These are phyloP conservation scores for Callosobruchus maculatus DNA, from an alignment of 2,888 invertebrate genomes.

Conservation along the genomic window DNA sequence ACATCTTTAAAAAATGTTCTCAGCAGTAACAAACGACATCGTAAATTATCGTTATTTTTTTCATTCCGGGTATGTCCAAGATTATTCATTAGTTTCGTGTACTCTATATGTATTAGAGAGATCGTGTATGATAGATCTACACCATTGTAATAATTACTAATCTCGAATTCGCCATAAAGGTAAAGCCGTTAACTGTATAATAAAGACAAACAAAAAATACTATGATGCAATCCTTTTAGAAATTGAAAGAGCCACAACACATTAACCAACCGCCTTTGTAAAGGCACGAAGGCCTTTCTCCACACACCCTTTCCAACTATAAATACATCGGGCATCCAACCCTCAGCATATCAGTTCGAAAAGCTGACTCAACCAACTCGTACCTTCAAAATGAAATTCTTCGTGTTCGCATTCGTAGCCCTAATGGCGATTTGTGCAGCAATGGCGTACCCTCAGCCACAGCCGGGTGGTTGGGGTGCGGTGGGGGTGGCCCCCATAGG, in stretches of 20 bases:
- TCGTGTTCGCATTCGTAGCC: conserved; percentile 22
- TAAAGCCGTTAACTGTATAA: not conserved
- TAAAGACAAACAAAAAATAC: not conserved
- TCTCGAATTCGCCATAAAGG: not conserved
- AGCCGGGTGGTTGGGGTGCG: conserved; percentile 13
- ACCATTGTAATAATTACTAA: too few species aligned
- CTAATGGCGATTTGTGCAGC: conserved; percentile 6
- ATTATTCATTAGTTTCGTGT: too few species aligned
- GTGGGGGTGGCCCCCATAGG: conserved; percentile 7
- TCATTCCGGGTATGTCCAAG: too few species aligned
- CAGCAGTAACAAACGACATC: too few species aligned
- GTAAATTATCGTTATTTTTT: too few species aligned
- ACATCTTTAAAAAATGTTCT: too few species aligned
- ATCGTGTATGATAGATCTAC: too few species aligned
- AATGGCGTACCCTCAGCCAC: conserved; percentile 8
- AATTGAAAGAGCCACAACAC: not conserved
- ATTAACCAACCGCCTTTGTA: not conserved
- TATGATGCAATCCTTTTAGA: not conserved
- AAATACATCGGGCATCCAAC: not conserved
- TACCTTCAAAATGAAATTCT: conserved; percentile 24
- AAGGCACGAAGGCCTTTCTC: not conserved
- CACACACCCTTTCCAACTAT: not conserved
- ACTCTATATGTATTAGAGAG: too few species aligned
- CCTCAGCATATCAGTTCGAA: not conserved
- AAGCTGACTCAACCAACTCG: not conserved